Conservation (phyloP, 2,797 vertebrate species). For the Meriones psammophilus region DNA sequence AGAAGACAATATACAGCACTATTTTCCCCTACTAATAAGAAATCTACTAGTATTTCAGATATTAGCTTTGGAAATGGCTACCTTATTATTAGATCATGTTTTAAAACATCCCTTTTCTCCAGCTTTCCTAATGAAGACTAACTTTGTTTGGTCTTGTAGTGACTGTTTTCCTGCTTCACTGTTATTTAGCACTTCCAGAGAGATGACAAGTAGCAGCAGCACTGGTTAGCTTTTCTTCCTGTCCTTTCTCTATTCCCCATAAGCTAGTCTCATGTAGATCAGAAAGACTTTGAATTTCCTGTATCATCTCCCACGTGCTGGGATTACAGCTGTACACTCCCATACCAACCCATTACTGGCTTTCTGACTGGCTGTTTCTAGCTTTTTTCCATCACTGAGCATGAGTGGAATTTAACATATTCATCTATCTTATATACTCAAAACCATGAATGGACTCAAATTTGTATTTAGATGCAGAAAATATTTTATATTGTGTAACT, state of each 20-base stretch:
- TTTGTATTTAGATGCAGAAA: conserved; percentile 53
- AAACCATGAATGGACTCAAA: conserved; percentile 41
- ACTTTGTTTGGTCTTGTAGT: neutral
- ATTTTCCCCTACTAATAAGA: neutral
- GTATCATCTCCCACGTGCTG: neutral
- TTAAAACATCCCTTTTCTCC: neutral
- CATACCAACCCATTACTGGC: neutral
- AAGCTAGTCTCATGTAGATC: neutral
- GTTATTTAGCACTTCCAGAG: conserved; percentile 23
- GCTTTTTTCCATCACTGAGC: conserved; percentile 24
- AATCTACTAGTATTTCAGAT: neutral
- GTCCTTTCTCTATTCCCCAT: no score
- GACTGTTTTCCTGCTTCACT: conserved; percentile 20
- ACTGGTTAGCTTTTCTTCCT: neutral
- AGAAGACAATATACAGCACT: neutral
- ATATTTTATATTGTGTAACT: conserved; percentile 38
- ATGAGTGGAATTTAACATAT: conserved; percentile 15
- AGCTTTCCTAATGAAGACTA: neutral
- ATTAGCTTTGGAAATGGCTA: neutral
- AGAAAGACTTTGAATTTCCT: neutral
- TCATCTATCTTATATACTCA: conserved; percentile 47
- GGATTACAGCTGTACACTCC: neutral
- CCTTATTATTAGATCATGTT: neutral
- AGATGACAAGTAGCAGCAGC: neutral
- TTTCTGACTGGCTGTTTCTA: conserved; percentile 35